Base-by-base conservation (phyloP, 2,113 vertebrate species). In the Theropithecus gelada region DNA sequence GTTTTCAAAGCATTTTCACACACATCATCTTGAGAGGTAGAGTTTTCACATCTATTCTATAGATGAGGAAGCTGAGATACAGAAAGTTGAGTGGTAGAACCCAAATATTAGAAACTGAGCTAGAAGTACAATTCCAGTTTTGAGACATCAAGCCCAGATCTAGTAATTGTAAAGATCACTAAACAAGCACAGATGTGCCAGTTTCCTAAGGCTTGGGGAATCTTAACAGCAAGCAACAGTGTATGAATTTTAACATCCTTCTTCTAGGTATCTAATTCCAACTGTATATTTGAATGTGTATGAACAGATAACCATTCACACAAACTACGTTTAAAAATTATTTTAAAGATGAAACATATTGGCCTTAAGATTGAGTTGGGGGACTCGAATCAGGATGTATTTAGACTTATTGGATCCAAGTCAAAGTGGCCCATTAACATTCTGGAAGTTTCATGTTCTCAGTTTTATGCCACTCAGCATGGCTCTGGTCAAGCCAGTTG, bases 1-100 rank as follows among this genome's bases (percentile, higher is more conserved):
- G 64, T 87, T 72, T 96, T 90, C 40, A 55, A 75, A 94, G 32
- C 11, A 25, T 93, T 93, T 95, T 94, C 70, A 84, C 17, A 76
- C 32, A 55, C 10, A 80, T 70, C 55, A 83, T 23, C 45, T 68
- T 81, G n/a, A 95, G 55, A 90, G 14, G 23, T 50, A 72, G 38
- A 23, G 25, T 76, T 64, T 72, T n/a, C 45, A 59, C 35, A 7
- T 0, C 32, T 70, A 2, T 73, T 64, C 5, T 72, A 57, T 16
- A 66, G 32, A 45, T 76, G 48, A 92, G 85, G 48, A 73, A 40
- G 8, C 6, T 20, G 45, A 90, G 73, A 88, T 81, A 38, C 8
- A 76, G 83, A 73, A 87, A 66, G 30, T 38, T 6, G 0, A 85
- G 27, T 25, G 5, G 57, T 55, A 25, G 48, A 72, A 68, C 22